Conservation (phyloP, 2,797 vertebrate genomes). For the Gymnopithys bicolor region DNA sequence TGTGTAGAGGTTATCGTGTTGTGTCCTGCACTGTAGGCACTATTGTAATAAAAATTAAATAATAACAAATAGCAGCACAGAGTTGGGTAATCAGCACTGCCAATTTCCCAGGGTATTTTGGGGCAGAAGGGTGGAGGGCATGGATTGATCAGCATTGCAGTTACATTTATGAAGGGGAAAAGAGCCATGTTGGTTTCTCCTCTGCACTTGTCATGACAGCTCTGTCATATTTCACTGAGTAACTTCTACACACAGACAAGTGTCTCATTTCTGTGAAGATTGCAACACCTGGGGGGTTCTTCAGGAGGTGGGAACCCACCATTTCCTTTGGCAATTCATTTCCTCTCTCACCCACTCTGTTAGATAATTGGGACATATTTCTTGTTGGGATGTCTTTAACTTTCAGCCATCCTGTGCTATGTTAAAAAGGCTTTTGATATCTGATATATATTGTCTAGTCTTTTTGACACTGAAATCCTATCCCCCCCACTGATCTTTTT, state of each 20-base stretch:
- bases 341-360: background rate
- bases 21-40: background rate
- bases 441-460: background rate
- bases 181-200: background rate
- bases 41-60: background rate
- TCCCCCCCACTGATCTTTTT: background rate
- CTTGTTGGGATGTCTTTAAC: background rate
- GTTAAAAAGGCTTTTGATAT: conserved; percentile 13
- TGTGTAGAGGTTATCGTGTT: background rate
- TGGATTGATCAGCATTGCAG: background rate
- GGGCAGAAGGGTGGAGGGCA: background rate
- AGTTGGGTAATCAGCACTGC: background rate
- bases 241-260: background rate
- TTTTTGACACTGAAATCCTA: background rate
- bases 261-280: background rate
- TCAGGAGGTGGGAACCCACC: background rate
- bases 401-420: background rate
- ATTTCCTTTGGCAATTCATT: background rate
- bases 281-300: background rate
- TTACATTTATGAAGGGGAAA: background rate
- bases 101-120: background rate
- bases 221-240: background rate
- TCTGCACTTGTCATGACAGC: background rate
- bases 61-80: background rate
- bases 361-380: background rate